phyloP scores from a whole-genome alignment of 1,140 invertebrate species.

The Tetramorium alpestre region DNA sequence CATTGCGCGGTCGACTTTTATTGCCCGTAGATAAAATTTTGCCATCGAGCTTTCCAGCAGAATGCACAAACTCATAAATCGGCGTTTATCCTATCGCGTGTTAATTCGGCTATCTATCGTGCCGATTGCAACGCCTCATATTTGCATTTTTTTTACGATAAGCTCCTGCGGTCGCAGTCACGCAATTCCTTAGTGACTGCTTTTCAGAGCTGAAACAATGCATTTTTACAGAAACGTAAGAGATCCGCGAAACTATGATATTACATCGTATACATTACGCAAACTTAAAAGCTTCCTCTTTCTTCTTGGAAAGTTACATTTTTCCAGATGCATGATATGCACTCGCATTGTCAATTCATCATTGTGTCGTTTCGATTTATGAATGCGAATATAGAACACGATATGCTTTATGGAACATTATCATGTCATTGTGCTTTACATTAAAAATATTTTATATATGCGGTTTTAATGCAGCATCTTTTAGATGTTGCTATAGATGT shows the following conservation, averaged over 20 bases:
- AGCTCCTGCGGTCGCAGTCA: neutral
- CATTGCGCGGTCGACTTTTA: constrained; percentile 36
- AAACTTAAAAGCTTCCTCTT: neutral
- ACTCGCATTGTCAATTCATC: constrained; percentile 20
- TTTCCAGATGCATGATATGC: neutral
- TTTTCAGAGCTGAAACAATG: neutral
- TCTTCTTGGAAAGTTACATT: constrained; percentile 19
- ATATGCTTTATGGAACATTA: neutral
- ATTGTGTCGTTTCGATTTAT: constrained; percentile 6
- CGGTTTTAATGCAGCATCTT: neutral
- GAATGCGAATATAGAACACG: neutral
- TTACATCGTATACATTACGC: neutral
- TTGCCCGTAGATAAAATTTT: constrained; percentile 56
- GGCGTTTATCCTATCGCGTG: constrained; percentile 34
- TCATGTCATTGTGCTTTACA: neutral
- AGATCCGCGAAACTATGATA: neutral
- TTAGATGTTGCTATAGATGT: neutral
- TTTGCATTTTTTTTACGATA: neutral
- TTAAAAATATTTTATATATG: constrained; percentile 15
- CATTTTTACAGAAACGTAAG: neutral
- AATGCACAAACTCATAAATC: constrained; percentile 48
- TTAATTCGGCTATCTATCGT: constrained; percentile 50
- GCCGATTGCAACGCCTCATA: constrained; percentile 5
- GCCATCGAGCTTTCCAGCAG: constrained; percentile 22
- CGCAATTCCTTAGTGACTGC: neutral